Evolutionary conservation across 2,888 invertebrate species (phyloP).

Genomic region (Megamerina dolium): DNA sequence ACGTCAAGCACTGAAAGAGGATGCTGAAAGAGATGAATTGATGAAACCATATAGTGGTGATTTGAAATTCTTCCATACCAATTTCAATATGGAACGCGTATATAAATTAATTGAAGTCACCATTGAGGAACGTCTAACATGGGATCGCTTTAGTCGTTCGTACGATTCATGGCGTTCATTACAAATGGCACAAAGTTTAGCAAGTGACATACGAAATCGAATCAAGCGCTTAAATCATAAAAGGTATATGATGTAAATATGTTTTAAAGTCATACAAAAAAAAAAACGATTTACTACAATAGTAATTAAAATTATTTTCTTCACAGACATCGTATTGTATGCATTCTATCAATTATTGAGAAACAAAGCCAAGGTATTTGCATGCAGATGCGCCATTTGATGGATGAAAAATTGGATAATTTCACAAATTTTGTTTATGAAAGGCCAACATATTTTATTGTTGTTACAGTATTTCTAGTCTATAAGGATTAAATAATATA

Average conservation of each 20-base stretch:
- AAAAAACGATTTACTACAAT: too few species aligned
- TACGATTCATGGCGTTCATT: slow-evolving; percentile 47
- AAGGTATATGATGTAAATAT: slow-evolving; percentile 28
- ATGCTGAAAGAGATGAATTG: slow-evolving; percentile 20
- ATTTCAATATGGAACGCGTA: slow-evolving; percentile 47
- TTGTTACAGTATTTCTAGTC: slow-evolving; percentile 44
- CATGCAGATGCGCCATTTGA: slow-evolving; percentile 42
- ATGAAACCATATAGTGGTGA: slow-evolving; percentile 37
- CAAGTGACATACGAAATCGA: slow-evolving; percentile 41
- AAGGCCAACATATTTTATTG: slow-evolving; percentile 43
- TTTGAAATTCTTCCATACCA: slow-evolving; percentile 39
- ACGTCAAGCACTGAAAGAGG: slow-evolving; percentile 29
- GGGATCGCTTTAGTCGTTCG: slow-evolving; percentile 47
- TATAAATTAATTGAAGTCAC: slow-evolving; percentile 41
- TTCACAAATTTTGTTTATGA: slow-evolving; percentile 43
- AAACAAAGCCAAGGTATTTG: slow-evolving; percentile 46
- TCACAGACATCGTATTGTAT: slow-evolving; percentile 45
- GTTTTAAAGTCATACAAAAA: neutral
- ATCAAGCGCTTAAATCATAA: slow-evolving; percentile 41
- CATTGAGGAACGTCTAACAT: slow-evolving; percentile 45
- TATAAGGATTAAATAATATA: slow-evolving; percentile 36
- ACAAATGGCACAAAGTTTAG: slow-evolving; percentile 40
- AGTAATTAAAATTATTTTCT: neutral
- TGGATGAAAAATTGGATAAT: slow-evolving; percentile 46
- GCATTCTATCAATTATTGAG: slow-evolving; percentile 44